Conservation (phyloP, 2,113 vertebrate species). For the Suncus etruscus region DNA sequence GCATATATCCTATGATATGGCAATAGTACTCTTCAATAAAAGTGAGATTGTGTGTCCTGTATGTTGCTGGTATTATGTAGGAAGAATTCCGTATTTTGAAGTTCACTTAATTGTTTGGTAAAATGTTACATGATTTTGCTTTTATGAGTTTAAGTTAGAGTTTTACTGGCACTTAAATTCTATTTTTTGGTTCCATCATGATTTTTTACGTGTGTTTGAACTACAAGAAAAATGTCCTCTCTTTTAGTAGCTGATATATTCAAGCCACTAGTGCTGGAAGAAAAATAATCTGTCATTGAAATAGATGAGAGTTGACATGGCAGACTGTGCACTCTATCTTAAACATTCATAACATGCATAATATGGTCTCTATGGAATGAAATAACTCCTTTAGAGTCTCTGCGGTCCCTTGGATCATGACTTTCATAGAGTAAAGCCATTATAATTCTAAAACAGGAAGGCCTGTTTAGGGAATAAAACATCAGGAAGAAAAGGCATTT, state of each 20-base stretch:
- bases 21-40: background rate
- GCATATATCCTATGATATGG: background rate
- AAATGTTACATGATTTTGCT: slow-evolving; percentile 69
- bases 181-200: slow-evolving; percentile 78
- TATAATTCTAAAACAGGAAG: slow-evolving; percentile 76
- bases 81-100: slow-evolving; percentile 69
- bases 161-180: slow-evolving; percentile 76
- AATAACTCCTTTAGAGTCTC: slow-evolving; percentile 76
- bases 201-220: slow-evolving; percentile 73
- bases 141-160: slow-evolving; percentile 79
- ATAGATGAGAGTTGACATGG: slow-evolving; percentile 72
- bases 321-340: slow-evolving; percentile 78
- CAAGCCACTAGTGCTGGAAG: slow-evolving; percentile 80
- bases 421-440: slow-evolving; percentile 64
- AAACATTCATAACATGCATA: slow-evolving; percentile 81
- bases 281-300: slow-evolving; percentile 80
- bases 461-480: slow-evolving; percentile 69
- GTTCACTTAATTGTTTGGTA: slow-evolving; percentile 75
- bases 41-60: slow-evolving; percentile 4
- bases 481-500: slow-evolving; percentile 60
- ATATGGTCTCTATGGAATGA: slow-evolving; percentile 74
- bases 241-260: slow-evolving; percentile 72
- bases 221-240: slow-evolving; percentile 80
- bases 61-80: slow-evolving; percentile 42
- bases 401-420: slow-evolving; percentile 67